A percentile compares a stretch with the other conserved stretches of the same genome.
phyloP scores from a whole-genome alignment of 2,888 invertebrate genomes.

The Druceiella hillmani region DNA sequence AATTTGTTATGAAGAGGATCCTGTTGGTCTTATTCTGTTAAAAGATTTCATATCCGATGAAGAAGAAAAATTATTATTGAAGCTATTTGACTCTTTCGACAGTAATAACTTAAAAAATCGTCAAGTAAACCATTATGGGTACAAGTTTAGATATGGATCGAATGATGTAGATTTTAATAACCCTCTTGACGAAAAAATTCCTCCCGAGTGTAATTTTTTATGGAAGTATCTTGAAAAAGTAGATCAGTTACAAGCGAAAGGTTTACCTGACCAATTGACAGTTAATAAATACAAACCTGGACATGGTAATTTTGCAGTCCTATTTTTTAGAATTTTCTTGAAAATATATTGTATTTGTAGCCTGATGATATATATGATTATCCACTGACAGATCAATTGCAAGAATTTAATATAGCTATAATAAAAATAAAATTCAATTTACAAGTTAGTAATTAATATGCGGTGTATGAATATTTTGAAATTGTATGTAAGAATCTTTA shows the following conservation, averaged over 20 bases:
- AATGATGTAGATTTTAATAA: slow-evolving; percentile 75
- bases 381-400: too few species aligned
- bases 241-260: slow-evolving; percentile 30
- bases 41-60: slow-evolving; percentile 64
- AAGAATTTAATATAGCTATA: too few species aligned
- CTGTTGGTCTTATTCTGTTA: slow-evolving; percentile 65
- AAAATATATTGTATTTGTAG: too few species aligned
- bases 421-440: too few species aligned
- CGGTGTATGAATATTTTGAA: too few species aligned
- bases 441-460: too few species aligned
- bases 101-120: slow-evolving; percentile 65
- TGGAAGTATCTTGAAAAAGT: slow-evolving; percentile 51
- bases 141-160: slow-evolving; percentile 81
- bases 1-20: slow-evolving; percentile 38
- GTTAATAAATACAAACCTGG: slow-evolving; percentile 80
- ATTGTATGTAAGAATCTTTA: too few species aligned
- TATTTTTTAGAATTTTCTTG: too few species aligned
- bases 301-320: too few species aligned
- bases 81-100: slow-evolving; percentile 52
- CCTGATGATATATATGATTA: too few species aligned
- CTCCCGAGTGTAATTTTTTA: slow-evolving; percentile 61
- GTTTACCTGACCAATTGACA: slow-evolving; percentile 76
- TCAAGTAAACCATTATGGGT: slow-evolving; percentile 86
- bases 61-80: slow-evolving; percentile 61
- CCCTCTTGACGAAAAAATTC: slow-evolving; percentile 65